A percentile compares a stretch with the other conserved stretches of the same genome.
phyloP scores from a whole-genome alignment of 2,797 vertebrate genomes.

The Acestrorhynchus altus region DNA sequence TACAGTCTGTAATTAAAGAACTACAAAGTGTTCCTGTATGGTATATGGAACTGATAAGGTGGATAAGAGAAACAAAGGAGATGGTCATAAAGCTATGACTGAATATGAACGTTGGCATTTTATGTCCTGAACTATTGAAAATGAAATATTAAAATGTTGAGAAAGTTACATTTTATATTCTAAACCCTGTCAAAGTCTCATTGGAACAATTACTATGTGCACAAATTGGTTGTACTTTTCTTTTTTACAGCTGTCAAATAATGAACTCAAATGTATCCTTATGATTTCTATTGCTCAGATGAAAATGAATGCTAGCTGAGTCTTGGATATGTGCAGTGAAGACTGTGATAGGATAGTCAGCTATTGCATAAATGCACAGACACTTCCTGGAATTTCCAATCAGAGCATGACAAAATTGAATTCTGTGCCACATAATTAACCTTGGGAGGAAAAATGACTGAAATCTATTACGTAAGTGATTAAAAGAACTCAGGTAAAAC shows the following conservation, averaged over 20 bases:
- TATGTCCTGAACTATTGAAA: too few relatives aligned
- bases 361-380: conserved; percentile 45
- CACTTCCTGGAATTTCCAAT: conserved; percentile 75
- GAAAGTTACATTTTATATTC: not conserved
- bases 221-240: not conserved
- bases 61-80: too few relatives aligned
- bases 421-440: conserved; percentile 82
- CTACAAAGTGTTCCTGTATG: too few relatives aligned
- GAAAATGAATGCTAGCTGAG: not conserved
- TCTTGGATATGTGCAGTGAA: not conserved
- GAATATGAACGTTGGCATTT: too few relatives aligned
- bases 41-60: too few relatives aligned
- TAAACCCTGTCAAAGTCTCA: not conserved
- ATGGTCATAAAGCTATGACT: too few relatives aligned
- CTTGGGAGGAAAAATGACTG: conserved; percentile 73
- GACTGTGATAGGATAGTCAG: conserved; percentile 18
- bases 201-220: not conserved
- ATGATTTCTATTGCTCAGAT: not conserved
- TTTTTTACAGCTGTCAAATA: not conserved
- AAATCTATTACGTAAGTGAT: conserved; percentile 83
- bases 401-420: conserved; percentile 78
- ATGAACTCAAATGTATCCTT: not conserved
- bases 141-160: too few relatives aligned
- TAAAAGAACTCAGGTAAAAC: conserved; percentile 81
- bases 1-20: too few relatives aligned